Evolutionary conservation across 1,140 invertebrate species (phyloP), one percentile per base, ranked within the genome.

Genomic region (Nixonia krombeini): DNA sequence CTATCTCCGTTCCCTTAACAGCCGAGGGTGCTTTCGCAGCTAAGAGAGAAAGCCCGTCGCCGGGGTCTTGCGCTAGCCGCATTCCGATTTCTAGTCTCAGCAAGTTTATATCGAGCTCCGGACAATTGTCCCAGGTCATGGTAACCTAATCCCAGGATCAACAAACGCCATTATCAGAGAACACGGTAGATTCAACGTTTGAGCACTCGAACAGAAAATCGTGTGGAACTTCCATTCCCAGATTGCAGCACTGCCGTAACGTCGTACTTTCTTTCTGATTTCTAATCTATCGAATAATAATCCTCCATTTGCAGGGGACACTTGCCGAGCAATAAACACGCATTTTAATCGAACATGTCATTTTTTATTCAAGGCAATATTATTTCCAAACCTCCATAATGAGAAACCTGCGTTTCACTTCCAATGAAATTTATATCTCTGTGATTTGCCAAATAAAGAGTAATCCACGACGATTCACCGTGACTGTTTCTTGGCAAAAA

Each of bases 71-170:
- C 61, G 45, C 53, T 55, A 57, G 58, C 63, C 59, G 42, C 52
- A 67, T 49, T 63, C 59, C 64, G 64, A 74, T 64, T 66, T 57
- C 52, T 45, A 56, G 35, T 66, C 67, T 65, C 67, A 58, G 61
- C 55, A 63, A 74, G 68, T 74, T 68, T 74, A 71, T 71, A 71
- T 70, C 56, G 61, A 29, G 28, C 61, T 63, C 44, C 33, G 53
- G 40, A 55, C 56, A 42, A 65, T 53, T 64, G 52, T 67, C 49
- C 52, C 45, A 52, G 57, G 46, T 59, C 53, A 66, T 51, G 45
- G 50, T 51, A 55, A 26, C 38, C 62, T 74, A 71, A 74, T 71
- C 72, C 61, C 41, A 28, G 46, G 68, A 69, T 69, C 64, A 71
- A 68, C 64, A 51, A 53, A 57, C 49, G 37, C 68, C 64, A 65